phyloP scores from a whole-genome alignment of 1,140 invertebrate species.

The Rhyzopertha dominica region DNA sequence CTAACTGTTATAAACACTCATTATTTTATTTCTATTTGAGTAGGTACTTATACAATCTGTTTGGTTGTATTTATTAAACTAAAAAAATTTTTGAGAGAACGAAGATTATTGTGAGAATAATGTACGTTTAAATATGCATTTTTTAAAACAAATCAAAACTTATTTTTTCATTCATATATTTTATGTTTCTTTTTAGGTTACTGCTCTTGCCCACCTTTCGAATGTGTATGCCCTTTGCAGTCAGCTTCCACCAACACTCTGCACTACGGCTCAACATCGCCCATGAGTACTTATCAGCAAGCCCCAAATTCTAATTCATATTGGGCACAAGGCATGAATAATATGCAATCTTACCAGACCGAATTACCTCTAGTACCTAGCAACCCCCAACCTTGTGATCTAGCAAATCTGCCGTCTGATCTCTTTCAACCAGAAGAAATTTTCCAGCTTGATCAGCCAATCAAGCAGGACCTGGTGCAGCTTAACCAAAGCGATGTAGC shows the following conservation, averaged over 20 bases:
- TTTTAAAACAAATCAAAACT: too few relatives aligned
- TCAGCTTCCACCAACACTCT: slow-evolving; percentile 32
- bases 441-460: slow-evolving; percentile 68
- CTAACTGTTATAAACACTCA: too few relatives aligned
- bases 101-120: too few relatives aligned
- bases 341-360: slow-evolving; percentile 29
- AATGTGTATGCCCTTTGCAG: slow-evolving; percentile 53
- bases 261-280: slow-evolving; percentile 30
- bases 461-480: slow-evolving; percentile 55
- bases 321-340: slow-evolving; percentile 37
- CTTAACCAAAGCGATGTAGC: slow-evolving; percentile 48
- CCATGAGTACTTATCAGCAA: slow-evolving; percentile 31
- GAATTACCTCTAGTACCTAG: slow-evolving; percentile 20
- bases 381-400: slow-evolving; percentile 44
- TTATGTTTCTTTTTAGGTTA: slow-evolving; percentile 46
- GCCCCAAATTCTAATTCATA: slow-evolving; percentile 31
- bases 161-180: slow-evolving; percentile 9
- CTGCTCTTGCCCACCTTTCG: slow-evolving; percentile 62
- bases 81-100: too few relatives aligned
- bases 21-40: too few relatives aligned
- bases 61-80: too few relatives aligned
- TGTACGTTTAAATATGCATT: too few relatives aligned
- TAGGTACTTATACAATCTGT: too few relatives aligned
- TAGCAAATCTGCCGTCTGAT: slow-evolving; percentile 55
- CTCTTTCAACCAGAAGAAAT: slow-evolving; percentile 75